A percentile compares a stretch with the other conserved stretches of the same genome.
These are phyloP conservation scores for Silvanus unidentatus DNA, from an alignment of 2,888 invertebrate species.

Conservation along the genomic window DNA sequence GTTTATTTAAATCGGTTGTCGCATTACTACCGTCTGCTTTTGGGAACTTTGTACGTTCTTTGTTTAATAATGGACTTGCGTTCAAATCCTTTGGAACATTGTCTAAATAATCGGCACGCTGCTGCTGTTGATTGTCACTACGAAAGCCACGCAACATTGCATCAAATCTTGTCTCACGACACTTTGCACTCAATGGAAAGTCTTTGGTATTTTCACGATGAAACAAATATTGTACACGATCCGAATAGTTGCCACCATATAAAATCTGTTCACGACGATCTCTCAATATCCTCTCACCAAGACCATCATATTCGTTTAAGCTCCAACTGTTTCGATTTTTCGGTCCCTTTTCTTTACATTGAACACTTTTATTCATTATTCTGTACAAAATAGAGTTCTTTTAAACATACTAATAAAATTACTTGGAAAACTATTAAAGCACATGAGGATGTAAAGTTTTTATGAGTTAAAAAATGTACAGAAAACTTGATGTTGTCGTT, in stretches of 20 bases:
- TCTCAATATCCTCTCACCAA: slow-evolving; percentile 35
- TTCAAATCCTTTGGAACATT: neutral
- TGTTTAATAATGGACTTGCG: neutral
- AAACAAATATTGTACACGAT: slow-evolving; percentile 41
- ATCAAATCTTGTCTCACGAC: slow-evolving; percentile 26
- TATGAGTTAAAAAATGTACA: too few relatives aligned
- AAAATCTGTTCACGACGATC: slow-evolving; percentile 38
- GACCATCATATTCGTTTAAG: slow-evolving; percentile 28
- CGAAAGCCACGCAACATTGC: neutral
- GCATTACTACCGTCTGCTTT: slow-evolving; percentile 35
- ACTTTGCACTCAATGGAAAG: slow-evolving; percentile 27
- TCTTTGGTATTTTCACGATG: slow-evolving; percentile 26
- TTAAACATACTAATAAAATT: too few relatives aligned
- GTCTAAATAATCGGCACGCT: neutral
- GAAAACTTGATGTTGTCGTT: too few relatives aligned
- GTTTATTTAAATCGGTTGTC: slow-evolving; percentile 42
- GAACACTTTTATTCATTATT: too few relatives aligned
- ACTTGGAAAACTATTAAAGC: too few relatives aligned
- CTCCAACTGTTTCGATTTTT: slow-evolving; percentile 14
- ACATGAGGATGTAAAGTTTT: too few relatives aligned
- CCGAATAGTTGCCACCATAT: slow-evolving; percentile 41
- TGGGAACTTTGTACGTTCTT: slow-evolving; percentile 10
- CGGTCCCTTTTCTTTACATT: neutral
- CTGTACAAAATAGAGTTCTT: too few relatives aligned
- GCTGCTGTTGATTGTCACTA: neutral